Evolutionary conservation across 1,140 invertebrate genomes (phyloP), one percentile per base, ranked within the genome.

Genomic region (Bombus balteatus): DNA sequence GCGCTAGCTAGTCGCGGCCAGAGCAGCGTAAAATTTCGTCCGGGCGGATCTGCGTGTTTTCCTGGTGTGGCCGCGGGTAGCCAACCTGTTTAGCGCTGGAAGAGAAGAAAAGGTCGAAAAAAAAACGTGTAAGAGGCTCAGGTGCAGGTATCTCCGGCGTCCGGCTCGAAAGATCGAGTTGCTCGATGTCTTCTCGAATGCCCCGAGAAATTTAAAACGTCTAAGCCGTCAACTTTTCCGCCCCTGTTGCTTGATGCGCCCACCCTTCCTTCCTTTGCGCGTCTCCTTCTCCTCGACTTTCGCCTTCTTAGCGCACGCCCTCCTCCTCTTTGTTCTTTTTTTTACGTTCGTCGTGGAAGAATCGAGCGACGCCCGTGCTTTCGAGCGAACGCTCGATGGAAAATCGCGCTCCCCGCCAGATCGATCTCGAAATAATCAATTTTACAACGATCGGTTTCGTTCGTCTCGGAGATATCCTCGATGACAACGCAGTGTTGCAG

Each of bases 131-230:
- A 95, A 95, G 94, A 93, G 91, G 94, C 94, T 95, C 94, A 94
- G 93, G 92, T 93, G 92, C 92, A 92, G 91, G 92, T 94, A 93
- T 94, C 91, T 90, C 85, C 83, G 85, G 92, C 92, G 94, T 95
- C 95, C 95, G 94, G 94, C 94, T 95, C 92, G 92, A 90, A 88
- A 92, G 93, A 95, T 95, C 94, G 92, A 93, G 92, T 95, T 95
- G 88, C 94, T 84, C 83, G 86, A 85, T 91, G 93, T 90, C 94
- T 93, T 94, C 94, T 95, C 94, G 89, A 92, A 94, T 95, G 89
- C 92, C 93, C 87, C 79, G 78, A 91, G 94, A 94, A 95, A 95
- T 93, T 94, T 92, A 93, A 95, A 94, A 93, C 94, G 92, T 91
- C 90, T 94, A 93, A 94, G 92, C 91, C 90, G 90, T 83, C 91